phyloP scores from a whole-genome alignment of 2,797 vertebrate genomes.

The Bovichtus variegatus region DNA sequence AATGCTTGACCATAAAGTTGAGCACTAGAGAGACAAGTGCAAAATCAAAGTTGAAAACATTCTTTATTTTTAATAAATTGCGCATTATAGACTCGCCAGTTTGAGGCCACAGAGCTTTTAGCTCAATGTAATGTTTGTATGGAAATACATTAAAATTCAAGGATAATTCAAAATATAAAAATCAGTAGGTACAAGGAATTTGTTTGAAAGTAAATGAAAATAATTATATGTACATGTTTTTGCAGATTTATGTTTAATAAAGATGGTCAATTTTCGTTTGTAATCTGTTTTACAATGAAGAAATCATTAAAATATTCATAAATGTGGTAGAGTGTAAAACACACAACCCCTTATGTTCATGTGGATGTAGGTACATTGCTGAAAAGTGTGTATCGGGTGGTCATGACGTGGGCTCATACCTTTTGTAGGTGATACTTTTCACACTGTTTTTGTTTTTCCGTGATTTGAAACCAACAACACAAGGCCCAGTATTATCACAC shows the following conservation, averaged over 20 bases:
- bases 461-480: slow-evolving; percentile 14
- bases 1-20: slow-evolving; percentile 45
- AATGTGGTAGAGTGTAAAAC: neutral
- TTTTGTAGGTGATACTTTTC: slow-evolving; percentile 1
- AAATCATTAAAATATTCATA: neutral
- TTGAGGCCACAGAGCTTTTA: slow-evolving; percentile 20
- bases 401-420: neutral
- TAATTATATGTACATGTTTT: neutral
- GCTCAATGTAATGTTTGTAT: slow-evolving; percentile 15
- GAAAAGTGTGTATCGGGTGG: neutral
- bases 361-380: neutral
- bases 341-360: neutral
- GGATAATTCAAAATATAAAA: slow-evolving; percentile 11
- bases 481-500: neutral
- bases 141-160: slow-evolving; percentile 15
- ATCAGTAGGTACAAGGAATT: neutral
- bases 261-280: neutral
- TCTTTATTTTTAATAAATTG: slow-evolving; percentile 38
- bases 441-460: neutral
- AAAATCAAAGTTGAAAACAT: slow-evolving; percentile 45
- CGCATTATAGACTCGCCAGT: slow-evolving; percentile 17
- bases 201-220: neutral
- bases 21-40: slow-evolving; percentile 42
- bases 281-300: neutral
- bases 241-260: neutral